These are phyloP conservation scores for Oncopodura yosiiana DNA, from an alignment of 1,140 invertebrate genomes.

Conservation along the genomic window DNA sequence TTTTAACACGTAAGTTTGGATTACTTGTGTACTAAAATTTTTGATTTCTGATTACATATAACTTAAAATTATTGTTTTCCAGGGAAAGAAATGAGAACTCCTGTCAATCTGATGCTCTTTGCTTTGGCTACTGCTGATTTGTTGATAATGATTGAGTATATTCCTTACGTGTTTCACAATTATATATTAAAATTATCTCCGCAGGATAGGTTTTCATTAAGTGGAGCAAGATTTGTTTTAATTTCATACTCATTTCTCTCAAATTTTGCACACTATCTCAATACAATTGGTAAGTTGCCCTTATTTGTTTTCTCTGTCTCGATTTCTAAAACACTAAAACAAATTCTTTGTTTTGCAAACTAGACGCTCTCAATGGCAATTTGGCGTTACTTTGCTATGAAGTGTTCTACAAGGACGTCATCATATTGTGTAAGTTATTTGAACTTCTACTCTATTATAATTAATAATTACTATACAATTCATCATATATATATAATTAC, in stretches of 20 bases:
- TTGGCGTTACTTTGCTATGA: conserved; percentile 31
- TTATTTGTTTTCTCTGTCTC: not conserved
- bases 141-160: conserved; percentile 85
- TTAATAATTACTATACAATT: no score
- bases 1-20: conserved; percentile 73
- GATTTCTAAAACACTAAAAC: conserved; percentile 1
- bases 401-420: conserved; percentile 19
- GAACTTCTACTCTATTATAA: no score
- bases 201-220: conserved; percentile 55
- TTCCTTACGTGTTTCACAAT: conserved; percentile 74
- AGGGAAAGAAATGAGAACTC: conserved; percentile 79
- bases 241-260: conserved; percentile 68
- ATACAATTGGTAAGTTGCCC: conserved; percentile 24
- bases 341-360: no score
- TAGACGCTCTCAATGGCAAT: conserved; percentile 32
- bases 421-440: no score
- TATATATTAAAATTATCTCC: conserved; percentile 49
- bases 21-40: no score
- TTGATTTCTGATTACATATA: no score
- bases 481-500: no score
- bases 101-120: conserved; percentile 80
- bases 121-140: conserved; percentile 85
- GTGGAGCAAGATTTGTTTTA: conserved; percentile 70
- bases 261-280: conserved; percentile 35
- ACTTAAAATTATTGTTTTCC: no score